phyloP scores from a whole-genome alignment of 2,113 vertebrate species.

The Phoxinus phoxinus region DNA sequence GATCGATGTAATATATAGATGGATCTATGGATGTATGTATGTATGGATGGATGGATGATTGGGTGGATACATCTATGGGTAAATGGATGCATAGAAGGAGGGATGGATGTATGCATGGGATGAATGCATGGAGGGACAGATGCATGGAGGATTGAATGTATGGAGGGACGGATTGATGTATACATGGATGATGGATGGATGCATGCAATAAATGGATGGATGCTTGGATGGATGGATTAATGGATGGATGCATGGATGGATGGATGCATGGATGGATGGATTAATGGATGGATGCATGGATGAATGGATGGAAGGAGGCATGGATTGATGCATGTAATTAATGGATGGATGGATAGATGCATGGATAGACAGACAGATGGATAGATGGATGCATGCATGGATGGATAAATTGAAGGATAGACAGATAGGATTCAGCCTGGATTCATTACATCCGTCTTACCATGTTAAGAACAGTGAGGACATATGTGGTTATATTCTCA shows the following conservation, averaged over 20 bases:
- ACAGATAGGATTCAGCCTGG: not conserved
- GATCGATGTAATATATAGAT: not conserved
- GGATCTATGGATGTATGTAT: not conserved
- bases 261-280: not conserved
- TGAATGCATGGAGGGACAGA: not conserved
- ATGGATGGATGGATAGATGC: not conserved
- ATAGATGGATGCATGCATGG: not conserved
- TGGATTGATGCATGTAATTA: not conserved
- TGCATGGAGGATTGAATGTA: not conserved
- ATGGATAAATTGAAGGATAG: not conserved
- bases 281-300: not conserved
- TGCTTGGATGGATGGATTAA: not conserved
- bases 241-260: not conserved
- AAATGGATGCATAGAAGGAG: not conserved
- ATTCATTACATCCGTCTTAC: conserved; percentile 67
- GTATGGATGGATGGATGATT: not conserved
- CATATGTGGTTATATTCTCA: conserved; percentile 88
- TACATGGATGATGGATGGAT: accelerated
- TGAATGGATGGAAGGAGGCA: not conserved
- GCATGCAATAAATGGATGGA: not conserved
- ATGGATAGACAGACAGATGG: not conserved
- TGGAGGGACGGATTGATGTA: not conserved
- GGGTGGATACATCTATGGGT: not conserved
- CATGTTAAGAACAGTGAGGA: conserved; percentile 91
- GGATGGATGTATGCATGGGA: not conserved